Base-by-base conservation (phyloP, 2,888 invertebrate genomes). In the Nasonia oneida region DNA sequence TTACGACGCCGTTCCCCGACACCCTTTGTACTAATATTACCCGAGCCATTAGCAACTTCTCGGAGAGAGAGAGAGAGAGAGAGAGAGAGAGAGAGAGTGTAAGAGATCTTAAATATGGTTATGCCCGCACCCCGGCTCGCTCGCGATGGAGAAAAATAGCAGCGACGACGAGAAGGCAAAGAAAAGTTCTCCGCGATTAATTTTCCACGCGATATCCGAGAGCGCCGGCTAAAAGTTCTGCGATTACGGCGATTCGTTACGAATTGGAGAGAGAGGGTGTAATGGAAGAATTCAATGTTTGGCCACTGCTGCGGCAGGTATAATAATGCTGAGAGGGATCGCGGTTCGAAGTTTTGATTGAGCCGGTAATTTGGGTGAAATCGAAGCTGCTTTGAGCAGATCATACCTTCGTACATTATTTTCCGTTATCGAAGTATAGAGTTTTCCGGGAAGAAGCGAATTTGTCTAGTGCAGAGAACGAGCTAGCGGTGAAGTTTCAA, bases 121-220 rank as follows among this genome's bases (percentile, higher is more conserved):
- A 64, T 29, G 61, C 67, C 23, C 73, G 14, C 6, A 37, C 53
- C 14, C 8, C 57, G 10, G 33, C 42, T 23, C 10, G 47, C 47
- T 15, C 18, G 37, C 15, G 37, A 64, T 8, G 47, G 23, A 78
- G 67, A 39, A 80, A 80, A 80, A 78, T 78, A 53, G 47, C 79
- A n/a, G 8, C 15, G 42, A 42, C 33, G 57, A 42, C 33, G 57
- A 33, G 64, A 23, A 39, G 2, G 42, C 14, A 64, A 39, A 74
- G 74, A 37, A 70, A 76, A 83, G 23, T 76, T 77, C 47, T 47
- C n/a, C 78, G n/a, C 74, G 79, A 83, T 78, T 83, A 78, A 79
- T 73, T 78, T 73, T 71, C 39, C 3, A 42, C 42, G 42, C 73
- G 73, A n/a, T 47, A 73, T 67, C 29, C 14, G 67, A 73, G 42